A percentile compares a stretch with the other conserved stretches of the same genome.
Conservation (phyloP, 2,113 vertebrate species). For the Hemiscyllium ocellatum region DNA sequence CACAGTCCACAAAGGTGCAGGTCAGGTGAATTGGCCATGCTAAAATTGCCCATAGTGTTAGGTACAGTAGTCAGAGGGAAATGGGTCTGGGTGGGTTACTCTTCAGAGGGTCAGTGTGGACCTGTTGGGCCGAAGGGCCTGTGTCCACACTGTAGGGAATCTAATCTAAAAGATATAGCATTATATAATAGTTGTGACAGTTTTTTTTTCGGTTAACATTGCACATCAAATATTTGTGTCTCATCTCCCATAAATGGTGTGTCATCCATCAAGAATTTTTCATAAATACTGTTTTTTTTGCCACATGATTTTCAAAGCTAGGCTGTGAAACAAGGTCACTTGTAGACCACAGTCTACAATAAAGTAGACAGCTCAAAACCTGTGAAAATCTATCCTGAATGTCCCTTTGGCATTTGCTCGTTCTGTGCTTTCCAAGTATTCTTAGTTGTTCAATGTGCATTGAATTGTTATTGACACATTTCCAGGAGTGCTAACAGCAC, state of each 20-base stretch:
- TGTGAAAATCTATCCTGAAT: neutral
- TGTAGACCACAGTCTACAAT: neutral
- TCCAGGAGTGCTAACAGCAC: neutral
- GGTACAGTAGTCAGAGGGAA: too few species aligned
- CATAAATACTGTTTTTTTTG: neutral
- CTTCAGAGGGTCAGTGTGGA: too few species aligned
- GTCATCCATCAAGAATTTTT: neutral
- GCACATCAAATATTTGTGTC: neutral
- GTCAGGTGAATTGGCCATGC: too few species aligned
- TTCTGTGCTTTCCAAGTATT: neutral
- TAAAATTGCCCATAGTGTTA: too few species aligned
- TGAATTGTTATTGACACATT: neutral
- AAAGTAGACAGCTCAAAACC: neutral
- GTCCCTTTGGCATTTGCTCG: neutral
- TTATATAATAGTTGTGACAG: neutral
- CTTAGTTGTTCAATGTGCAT: neutral
- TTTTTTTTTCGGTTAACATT: neutral
- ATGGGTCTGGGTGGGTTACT: too few species aligned
- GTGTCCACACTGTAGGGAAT: too few species aligned
- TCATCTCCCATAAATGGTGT: neutral
- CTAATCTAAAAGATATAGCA: neutral
- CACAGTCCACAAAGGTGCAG: too few species aligned
- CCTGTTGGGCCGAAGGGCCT: too few species aligned
- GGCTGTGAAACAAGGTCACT: neutral
- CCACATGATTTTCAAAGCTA: neutral